These are phyloP conservation scores for Cepaea hortensis DNA, from an alignment of 2,888 invertebrate species.

Conservation along the genomic window DNA sequence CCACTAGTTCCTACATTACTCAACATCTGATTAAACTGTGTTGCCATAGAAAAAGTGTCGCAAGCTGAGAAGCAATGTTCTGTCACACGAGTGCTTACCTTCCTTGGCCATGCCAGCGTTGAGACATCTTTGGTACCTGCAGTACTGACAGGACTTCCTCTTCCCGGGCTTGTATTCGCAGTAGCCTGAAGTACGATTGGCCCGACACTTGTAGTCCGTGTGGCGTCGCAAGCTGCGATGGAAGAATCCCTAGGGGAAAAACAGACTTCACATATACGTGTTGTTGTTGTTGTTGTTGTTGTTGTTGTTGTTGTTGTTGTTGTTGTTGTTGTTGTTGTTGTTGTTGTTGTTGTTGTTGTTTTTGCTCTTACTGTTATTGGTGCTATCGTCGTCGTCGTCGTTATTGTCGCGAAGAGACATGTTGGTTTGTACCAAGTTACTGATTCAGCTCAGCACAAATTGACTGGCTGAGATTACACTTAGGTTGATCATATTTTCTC, in stretches of 20 bases:
- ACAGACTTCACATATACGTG: background rate
- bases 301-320: background rate
- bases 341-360: background rate
- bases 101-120: constrained; percentile 42
- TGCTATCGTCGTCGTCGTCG: background rate
- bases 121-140: constrained; percentile 40
- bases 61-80: too few species aligned
- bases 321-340: background rate
- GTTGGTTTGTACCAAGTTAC: too few species aligned
- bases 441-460: too few species aligned
- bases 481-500: too few species aligned
- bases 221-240: constrained; percentile 40
- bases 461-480: too few species aligned
- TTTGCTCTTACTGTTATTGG: too few species aligned
- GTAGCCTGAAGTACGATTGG: constrained; percentile 37
- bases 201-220: constrained; percentile 41
- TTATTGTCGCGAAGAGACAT: too few species aligned
- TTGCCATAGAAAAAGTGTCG: too few species aligned
- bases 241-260: constrained; percentile 37
- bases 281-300: background rate
- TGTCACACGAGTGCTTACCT: constrained; percentile 13
- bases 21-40: too few species aligned
- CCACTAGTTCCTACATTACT: too few species aligned
- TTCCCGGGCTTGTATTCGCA: constrained; percentile 44
- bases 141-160: constrained; percentile 45